These are phyloP conservation scores for Centropus bengalensis DNA, from an alignment of 2,113 vertebrate species.

Conservation along the genomic window DNA sequence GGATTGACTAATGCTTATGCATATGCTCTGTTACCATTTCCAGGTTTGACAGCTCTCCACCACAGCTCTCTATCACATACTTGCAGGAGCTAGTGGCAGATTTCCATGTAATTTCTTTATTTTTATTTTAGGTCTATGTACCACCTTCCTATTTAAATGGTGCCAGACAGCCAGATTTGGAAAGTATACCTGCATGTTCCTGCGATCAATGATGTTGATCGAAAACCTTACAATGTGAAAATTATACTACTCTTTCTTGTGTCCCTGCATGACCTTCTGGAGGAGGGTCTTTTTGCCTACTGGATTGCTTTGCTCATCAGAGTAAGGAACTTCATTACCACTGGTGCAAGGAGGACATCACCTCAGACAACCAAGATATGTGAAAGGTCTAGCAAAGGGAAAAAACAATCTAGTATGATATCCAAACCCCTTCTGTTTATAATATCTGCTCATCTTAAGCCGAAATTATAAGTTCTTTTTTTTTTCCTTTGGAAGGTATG, in stretches of 20 bases:
- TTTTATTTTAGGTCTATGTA: background rate
- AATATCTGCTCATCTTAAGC: background rate
- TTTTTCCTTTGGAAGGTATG: background rate
- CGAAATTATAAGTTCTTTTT: background rate
- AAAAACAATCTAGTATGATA: background rate
- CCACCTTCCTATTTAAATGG: background rate
- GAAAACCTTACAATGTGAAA: background rate
- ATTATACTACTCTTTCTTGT: background rate
- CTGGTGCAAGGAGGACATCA: background rate
- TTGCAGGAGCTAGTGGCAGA: background rate
- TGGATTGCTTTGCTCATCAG: background rate
- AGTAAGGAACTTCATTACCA: background rate
- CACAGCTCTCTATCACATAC: background rate
- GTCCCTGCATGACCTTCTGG: fast-evolving
- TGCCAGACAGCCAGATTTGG: background rate
- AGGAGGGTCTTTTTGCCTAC: background rate
- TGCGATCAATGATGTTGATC: background rate
- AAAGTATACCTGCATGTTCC: background rate
- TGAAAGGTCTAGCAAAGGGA: background rate
- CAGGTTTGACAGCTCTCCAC: background rate
- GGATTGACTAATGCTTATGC: background rate
- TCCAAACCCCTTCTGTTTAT: background rate
- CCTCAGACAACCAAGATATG: background rate
- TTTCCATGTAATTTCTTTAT: background rate
- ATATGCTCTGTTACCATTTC: background rate